Evolutionary conservation across 2,113 vertebrate genomes (phyloP).

Genomic region (Saccopteryx leptura): DNA sequence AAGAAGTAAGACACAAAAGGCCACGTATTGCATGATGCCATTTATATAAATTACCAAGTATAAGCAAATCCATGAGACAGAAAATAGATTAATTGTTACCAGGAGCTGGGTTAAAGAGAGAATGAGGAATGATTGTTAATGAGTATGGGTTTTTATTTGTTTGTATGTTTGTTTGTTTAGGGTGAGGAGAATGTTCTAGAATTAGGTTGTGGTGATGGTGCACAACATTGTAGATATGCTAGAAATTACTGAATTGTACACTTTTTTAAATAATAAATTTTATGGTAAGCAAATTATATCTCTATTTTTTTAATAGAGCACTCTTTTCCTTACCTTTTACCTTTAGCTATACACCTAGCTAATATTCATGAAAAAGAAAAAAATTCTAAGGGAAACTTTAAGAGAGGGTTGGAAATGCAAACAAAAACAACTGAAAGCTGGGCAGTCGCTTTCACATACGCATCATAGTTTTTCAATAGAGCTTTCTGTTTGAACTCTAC

Average conservation of each 20-base stretch:
- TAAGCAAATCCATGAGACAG: neutral
- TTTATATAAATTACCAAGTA: neutral
- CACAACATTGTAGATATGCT: neutral
- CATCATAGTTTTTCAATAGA: neutral
- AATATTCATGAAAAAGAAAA: constrained; percentile 36
- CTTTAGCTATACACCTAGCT: constrained; percentile 18
- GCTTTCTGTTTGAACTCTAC: neutral
- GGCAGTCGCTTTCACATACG: neutral
- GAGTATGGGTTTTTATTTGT: neutral
- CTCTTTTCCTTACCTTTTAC: neutral
- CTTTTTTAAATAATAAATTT: constrained; percentile 18
- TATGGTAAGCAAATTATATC: neutral
- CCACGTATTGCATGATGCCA: neutral
- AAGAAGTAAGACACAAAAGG: neutral
- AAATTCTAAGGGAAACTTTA: neutral
- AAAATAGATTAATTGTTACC: neutral
- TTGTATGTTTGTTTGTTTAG: neutral
- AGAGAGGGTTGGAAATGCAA: neutral
- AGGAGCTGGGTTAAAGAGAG: neutral
- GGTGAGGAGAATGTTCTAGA: constrained; percentile 6
- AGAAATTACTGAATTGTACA: neutral
- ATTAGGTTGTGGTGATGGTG: constrained; percentile 18
- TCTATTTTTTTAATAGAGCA: neutral
- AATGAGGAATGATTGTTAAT: neutral
- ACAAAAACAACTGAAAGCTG: neutral